Percentiles rank a stretch among this genome's conserved stretches.
Conservation (phyloP, 2,113 vertebrate genomes). For the Apteryx owenii region DNA sequence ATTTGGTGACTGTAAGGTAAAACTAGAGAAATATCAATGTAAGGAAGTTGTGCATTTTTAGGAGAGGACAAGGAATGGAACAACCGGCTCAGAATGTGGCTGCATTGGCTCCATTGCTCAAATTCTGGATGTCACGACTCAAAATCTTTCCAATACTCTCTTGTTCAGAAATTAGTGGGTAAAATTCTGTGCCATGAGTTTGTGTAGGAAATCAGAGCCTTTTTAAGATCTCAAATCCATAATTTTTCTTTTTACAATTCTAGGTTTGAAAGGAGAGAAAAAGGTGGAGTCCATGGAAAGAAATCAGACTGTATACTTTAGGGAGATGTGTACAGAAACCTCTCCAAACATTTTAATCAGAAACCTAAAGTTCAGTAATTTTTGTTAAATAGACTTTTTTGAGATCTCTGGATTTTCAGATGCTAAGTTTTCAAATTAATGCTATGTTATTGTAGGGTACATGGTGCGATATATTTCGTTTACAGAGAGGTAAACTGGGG, state of each 20-base stretch:
- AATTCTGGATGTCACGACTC: neutral
- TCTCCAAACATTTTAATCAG: neutral
- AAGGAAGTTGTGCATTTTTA: neutral
- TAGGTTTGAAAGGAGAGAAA: neutral
- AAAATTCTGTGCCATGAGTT: neutral
- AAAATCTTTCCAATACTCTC: neutral
- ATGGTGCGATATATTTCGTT: neutral
- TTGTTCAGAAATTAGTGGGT: neutral
- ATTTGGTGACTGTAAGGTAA: neutral
- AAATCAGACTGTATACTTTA: neutral
- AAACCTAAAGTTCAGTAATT: neutral
- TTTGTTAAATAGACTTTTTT: neutral
- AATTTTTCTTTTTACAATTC: neutral
- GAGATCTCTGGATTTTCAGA: neutral
- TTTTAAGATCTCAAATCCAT: neutral
- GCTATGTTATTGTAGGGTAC: too few species aligned
- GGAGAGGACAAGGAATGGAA: neutral
- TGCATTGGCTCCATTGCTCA: neutral
- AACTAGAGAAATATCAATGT: neutral
- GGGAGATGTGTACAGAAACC: accelerated
- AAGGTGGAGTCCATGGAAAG: neutral
- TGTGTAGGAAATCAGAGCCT: neutral
- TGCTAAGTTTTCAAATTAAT: neutral
- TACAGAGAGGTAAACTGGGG: neutral
- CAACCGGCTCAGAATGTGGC: neutral